Evolutionary conservation across 2,888 invertebrate species (phyloP).

Genomic region (Ganaspis brasiliensis): DNA sequence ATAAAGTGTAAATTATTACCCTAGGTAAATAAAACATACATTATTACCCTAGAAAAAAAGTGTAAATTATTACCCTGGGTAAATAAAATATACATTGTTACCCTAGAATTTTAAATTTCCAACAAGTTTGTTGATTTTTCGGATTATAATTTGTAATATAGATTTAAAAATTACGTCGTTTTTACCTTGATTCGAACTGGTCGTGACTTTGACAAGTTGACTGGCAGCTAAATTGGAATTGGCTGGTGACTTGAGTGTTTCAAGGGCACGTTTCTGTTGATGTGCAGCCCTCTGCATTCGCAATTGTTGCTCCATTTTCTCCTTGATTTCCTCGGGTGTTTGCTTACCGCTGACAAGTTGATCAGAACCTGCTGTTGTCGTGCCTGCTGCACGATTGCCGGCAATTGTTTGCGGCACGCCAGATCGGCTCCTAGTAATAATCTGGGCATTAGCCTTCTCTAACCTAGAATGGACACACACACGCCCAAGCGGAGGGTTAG

Average conservation of each 20-base stretch:
- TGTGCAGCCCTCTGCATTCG: slow-evolving; percentile 93
- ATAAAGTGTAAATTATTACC: too few relatives aligned
- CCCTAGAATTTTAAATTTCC: neutral
- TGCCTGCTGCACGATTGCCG: slow-evolving; percentile 68
- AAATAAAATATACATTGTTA: too few relatives aligned
- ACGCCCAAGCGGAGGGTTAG: slow-evolving; percentile 75
- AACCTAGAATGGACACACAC: slow-evolving; percentile 82
- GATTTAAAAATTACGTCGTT: too few relatives aligned
- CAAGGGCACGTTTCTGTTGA: slow-evolving; percentile 91
- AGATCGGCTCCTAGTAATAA: slow-evolving; percentile 91
- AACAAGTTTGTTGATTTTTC: too few relatives aligned
- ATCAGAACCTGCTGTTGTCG: slow-evolving; percentile 67
- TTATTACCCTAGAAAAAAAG: too few relatives aligned
- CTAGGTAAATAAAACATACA: too few relatives aligned
- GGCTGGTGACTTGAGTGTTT: slow-evolving; percentile 79
- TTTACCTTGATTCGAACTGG: slow-evolving; percentile 83
- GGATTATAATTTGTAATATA: too few relatives aligned
- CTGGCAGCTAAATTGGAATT: slow-evolving; percentile 76
- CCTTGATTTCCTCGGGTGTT: slow-evolving; percentile 89
- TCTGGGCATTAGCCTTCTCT: slow-evolving; percentile 88
- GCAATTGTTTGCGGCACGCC: slow-evolving; percentile 84
- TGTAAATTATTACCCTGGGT: too few relatives aligned
- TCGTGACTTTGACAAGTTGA: slow-evolving; percentile 82
- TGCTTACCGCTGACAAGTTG: slow-evolving; percentile 83
- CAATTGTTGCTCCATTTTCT: slow-evolving; percentile 95